phyloP scores from a whole-genome alignment of 2,888 invertebrate species.

The Volucella zonaria region DNA sequence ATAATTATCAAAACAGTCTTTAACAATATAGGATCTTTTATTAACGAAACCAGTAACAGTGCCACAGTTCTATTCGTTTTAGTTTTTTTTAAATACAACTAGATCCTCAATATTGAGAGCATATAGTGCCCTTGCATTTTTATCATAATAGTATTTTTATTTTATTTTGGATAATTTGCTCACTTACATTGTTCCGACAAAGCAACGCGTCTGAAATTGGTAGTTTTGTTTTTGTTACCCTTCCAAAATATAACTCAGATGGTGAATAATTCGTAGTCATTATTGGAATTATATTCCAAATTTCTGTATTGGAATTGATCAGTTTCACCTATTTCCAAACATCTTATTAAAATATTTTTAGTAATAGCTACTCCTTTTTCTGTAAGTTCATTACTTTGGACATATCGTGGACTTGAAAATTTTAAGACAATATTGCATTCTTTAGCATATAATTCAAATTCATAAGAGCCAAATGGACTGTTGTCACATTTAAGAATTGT shows the following conservation, averaged over 20 bases:
- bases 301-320: conserved; percentile 58
- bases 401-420: conserved; percentile 69
- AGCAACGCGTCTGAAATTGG: no score
- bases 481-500: no score
- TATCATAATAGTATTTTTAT: conserved; percentile 36
- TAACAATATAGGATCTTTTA: conserved; percentile 27
- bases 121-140: conserved; percentile 12
- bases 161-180: conserved; percentile 50
- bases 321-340: conserved; percentile 39
- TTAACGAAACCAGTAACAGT: conserved; percentile 34
- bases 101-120: conserved; percentile 28
- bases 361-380: conserved; percentile 69
- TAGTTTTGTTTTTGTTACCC: no score
- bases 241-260: conserved; percentile 66
- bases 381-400: conserved; percentile 69
- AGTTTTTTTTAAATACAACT: conserved; percentile 55
- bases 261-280: conserved; percentile 58
- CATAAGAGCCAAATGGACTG: conserved; percentile 14
- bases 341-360: conserved; percentile 62
- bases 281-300: conserved; percentile 65
- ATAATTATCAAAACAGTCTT: not conserved
- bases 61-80: conserved; percentile 55
- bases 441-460: conserved; percentile 44
- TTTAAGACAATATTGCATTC: conserved; percentile 53
- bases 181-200: conserved; percentile 42